These are phyloP conservation scores for Cherax quadricarinatus DNA, from an alignment of 1,140 invertebrate species.

Conservation along the genomic window DNA sequence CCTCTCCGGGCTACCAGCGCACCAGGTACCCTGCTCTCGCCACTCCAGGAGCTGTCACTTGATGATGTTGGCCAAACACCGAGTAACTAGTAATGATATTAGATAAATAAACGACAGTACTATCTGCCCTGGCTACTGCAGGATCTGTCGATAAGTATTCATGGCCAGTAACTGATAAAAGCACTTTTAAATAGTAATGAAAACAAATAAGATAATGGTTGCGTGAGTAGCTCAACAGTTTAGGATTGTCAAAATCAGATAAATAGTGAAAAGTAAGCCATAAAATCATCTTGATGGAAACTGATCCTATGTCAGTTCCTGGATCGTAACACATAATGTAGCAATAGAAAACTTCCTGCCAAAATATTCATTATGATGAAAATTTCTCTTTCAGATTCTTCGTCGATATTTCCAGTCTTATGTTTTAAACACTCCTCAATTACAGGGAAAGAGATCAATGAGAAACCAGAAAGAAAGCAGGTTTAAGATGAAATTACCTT, in stretches of 20 bases:
- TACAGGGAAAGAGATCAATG: slow-evolving; percentile 65
- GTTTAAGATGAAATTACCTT: slow-evolving; percentile 67
- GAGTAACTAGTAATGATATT: slow-evolving; percentile 19
- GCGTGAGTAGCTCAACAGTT: slow-evolving; percentile 33
- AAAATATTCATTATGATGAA: slow-evolving; percentile 49
- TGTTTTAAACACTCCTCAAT: slow-evolving; percentile 61
- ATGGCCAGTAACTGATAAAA: slow-evolving; percentile 59
- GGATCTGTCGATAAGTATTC: slow-evolving; percentile 28
- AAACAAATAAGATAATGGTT: slow-evolving; percentile 44
- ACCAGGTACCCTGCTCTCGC: slow-evolving; percentile 72
- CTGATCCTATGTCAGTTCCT: slow-evolving; percentile 67
- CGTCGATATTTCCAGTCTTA: slow-evolving; percentile 43
- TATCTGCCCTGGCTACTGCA: slow-evolving; percentile 41
- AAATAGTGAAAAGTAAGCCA: slow-evolving; percentile 33
- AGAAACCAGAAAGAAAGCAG: slow-evolving; percentile 65
- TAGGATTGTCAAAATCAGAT: slow-evolving; percentile 38
- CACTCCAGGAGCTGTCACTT: slow-evolving; percentile 70
- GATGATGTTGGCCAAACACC: slow-evolving; percentile 62
- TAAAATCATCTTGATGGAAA: slow-evolving; percentile 26
- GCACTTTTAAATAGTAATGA: slow-evolving; percentile 17
- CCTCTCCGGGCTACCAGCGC: slow-evolving; percentile 71
- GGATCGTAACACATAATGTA: slow-evolving; percentile 50
- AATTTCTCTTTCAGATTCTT: slow-evolving; percentile 67
- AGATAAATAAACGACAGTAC: slow-evolving; percentile 43
- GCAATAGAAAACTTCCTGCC: slow-evolving; percentile 67